phyloP scores from a whole-genome alignment of 2,797 vertebrate genomes.

The Erethizon dorsatum region DNA sequence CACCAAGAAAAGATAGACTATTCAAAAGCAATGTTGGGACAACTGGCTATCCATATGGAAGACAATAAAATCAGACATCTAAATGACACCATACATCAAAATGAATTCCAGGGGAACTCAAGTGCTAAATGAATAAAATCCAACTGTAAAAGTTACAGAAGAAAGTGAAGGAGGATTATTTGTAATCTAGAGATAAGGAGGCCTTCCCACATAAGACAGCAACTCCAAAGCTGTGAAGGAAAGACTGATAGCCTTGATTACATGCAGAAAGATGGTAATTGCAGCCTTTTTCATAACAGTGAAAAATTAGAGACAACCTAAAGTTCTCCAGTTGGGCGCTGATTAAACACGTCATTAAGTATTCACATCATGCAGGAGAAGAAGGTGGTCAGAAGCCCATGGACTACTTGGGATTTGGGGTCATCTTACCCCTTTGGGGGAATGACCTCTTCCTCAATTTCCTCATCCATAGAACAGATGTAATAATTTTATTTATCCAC shows the following conservation, averaged over 20 bases:
- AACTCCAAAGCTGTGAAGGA: background rate
- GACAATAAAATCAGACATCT: slow-evolving; percentile 51
- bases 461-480: background rate
- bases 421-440: background rate
- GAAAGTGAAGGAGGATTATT: slow-evolving; percentile 68
- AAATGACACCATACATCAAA: slow-evolving; percentile 24
- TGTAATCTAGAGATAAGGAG: slow-evolving; percentile 25
- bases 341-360: background rate
- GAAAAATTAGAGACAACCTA: slow-evolving; percentile 48
- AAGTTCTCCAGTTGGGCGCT: background rate
- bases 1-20: slow-evolving; percentile 4
- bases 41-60: slow-evolving; percentile 19
- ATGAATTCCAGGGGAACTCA: slow-evolving; percentile 15
- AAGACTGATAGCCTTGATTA: slow-evolving; percentile 66
- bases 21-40: slow-evolving; percentile 29
- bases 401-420: background rate
- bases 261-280: slow-evolving; percentile 37
- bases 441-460: background rate
- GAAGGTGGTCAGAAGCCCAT: too few relatives aligned
- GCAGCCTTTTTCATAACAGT: slow-evolving; percentile 37
- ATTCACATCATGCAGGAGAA: background rate
- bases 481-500: background rate
- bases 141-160: slow-evolving; percentile 30
- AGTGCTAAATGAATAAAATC: slow-evolving; percentile 54
- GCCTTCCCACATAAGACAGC: slow-evolving; percentile 42